Evolutionary conservation across 2,888 invertebrate genomes (phyloP), one percentile per base, ranked within the genome.

Genomic region (Scelioninae gen. 1): DNA sequence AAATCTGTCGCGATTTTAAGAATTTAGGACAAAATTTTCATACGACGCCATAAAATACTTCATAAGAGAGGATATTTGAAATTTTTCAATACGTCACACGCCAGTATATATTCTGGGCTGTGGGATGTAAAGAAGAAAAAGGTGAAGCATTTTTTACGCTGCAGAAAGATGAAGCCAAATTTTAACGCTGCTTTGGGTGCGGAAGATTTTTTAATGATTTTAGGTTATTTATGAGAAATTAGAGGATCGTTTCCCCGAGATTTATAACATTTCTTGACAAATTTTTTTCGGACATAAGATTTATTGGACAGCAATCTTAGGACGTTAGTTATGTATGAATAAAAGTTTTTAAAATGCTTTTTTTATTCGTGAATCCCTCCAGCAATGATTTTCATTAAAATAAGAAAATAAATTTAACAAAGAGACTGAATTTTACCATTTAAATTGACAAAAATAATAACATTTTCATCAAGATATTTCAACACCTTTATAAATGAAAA

Each of bases 41-140:
- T 75, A 51, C 49, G 72, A 23, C 55, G 66, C 40, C 68, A 77
- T 72, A 77, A 81, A 76, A 75, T 72, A 77, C 72, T 66, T 66
- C 53, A 60, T 63, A 56, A 72, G 60, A 68, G 62, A 38, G 49
- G 53, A 74, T 82, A 78, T 82, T 66, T 82, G 77, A 78, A 60
- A 82, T 74, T 82, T 77, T 78, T 82, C 63, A 82, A 78, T 74
- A 74, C 76, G 68, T 76, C 69, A 82, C 40, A 66, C 47, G 65
- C 58, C 11, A 55, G 80, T 63, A 75, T 68, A 75, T 80, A 75
- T 74, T 58, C 51, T 47, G 47, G 58, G 49, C 43, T 11, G 43
- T 43, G 53, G 62, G 38, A 56, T 9, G 51, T 34, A 8, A 45
- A 55, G 45, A 68, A 74, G 68, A 77, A 76, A 72, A 68, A 72